Evolutionary conservation across 2,113 vertebrate species (phyloP), one percentile per base, ranked within the genome.

Genomic region (Tricholaema leucomelas): DNA sequence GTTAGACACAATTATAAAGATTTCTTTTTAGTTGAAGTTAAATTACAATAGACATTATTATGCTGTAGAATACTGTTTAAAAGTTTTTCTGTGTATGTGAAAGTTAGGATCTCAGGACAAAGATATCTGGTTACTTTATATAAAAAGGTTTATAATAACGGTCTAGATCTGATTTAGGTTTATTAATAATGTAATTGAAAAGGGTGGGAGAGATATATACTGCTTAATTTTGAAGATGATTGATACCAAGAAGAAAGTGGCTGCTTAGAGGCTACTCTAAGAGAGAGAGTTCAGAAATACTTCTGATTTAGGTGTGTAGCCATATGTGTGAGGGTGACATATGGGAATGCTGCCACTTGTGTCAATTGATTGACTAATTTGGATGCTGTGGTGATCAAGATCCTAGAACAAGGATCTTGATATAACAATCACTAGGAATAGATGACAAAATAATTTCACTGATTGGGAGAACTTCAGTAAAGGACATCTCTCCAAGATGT

Each of bases 291-390:
- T 23, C 2, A 2, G 38, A 71, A 81, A 76, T n/a, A 7, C 5
- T 79, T 65, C 19, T 28, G 6, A 5, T 48, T n/a, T 48, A 17
- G 9, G 4, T 52, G 20, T 33, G 16, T 24, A 17, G 5, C 7
- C 3, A 3, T 25, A 25, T 70, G 25, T 12, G 2, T 18, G 15
- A 33, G 8, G 10, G 5, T 23, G 17, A 19, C 0, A 0, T 14
- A 19, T 2, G 13, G 19, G 14, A 2, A 2, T 13, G 2, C 12
- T 83, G 73, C 9, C 2, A 2, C 7, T 27, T n/a, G 2, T n/a
- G 60, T 11, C 7, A 12, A 8, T 3, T 1, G 5, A 10, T 48
- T 33, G 1, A 1, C 9, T 56, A n/a, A 0, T 20, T 56, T 0
- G 0, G 12, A 12, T 46, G 44, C 38, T 61, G 14, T 24, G 8